These are phyloP conservation scores for Schizotus pectinicornis DNA, from an alignment of 2,888 invertebrate genomes.

Conservation along the genomic window DNA sequence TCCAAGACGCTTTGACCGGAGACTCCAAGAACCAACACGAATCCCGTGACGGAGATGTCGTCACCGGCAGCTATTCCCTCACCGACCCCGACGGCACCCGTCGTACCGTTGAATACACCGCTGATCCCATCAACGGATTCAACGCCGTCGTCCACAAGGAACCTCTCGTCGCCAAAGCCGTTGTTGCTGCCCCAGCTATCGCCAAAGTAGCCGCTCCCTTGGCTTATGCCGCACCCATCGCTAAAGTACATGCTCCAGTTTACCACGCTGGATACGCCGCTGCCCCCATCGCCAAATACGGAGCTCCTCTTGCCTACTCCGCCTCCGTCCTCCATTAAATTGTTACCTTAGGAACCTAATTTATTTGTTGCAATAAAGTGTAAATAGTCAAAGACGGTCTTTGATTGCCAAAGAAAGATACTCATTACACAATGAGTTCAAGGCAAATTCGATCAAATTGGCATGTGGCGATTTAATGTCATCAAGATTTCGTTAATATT, in stretches of 20 bases:
- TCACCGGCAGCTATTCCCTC: slow-evolving; percentile 38
- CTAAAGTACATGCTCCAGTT: background rate
- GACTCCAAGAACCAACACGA: slow-evolving; percentile 68
- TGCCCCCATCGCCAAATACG: slow-evolving; percentile 45
- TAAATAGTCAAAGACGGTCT: background rate
- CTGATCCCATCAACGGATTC: slow-evolving; percentile 48
- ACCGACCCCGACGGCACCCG: too few species aligned
- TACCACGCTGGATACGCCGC: slow-evolving; percentile 33
- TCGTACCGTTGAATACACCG: too few species aligned
- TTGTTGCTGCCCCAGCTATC: slow-evolving; percentile 14
- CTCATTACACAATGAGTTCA: too few species aligned
- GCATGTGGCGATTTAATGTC: too few species aligned
- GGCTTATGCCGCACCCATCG: slow-evolving; percentile 33
- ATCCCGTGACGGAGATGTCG: slow-evolving; percentile 68
- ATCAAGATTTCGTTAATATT: too few species aligned
- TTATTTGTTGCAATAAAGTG: slow-evolving; percentile 4
- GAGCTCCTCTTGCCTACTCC: slow-evolving; percentile 43
- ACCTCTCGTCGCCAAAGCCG: slow-evolving; percentile 49
- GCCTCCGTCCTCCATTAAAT: slow-evolving; percentile 34
- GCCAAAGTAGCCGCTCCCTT: slow-evolving; percentile 45
- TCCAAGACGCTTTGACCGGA: slow-evolving; percentile 64
- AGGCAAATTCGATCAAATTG: too few species aligned
- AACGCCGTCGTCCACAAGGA: slow-evolving; percentile 68
- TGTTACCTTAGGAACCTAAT: slow-evolving; percentile 3
- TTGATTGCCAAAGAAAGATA: too few species aligned